Evolutionary conservation across 2,113 vertebrate genomes (phyloP), one percentile per base, ranked within the genome.

Genomic region (Peromyscus polionotus): DNA sequence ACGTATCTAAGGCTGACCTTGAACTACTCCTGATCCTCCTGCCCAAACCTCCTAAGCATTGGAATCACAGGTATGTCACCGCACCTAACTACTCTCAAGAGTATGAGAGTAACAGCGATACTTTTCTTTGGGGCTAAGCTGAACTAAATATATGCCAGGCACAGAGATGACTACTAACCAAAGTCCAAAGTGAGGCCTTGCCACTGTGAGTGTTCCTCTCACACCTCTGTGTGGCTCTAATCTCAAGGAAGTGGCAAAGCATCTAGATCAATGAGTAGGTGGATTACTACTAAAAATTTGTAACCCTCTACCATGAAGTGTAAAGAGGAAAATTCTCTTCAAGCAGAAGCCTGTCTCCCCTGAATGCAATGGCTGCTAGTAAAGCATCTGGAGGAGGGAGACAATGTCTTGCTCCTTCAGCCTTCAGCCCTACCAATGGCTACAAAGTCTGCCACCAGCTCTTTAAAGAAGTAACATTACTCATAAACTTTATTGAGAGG

Each of bases 131-230:
- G 12, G 39, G 24, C 57, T 85, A 31, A 48, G 80, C 36, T 8
- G 2, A 19, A 75, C 20, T 5, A 13, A 39, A 12, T 0, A 9
- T 9, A 19, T 33, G 59, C 22, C 16, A 8, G 39, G 8, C 65
- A 61, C 19, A n/a, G 14, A 16, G 28, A n/a, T 7, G 5, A 48
- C 20, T 31, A 72, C 20, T 39, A 83, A 17, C n/a, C 36, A 39
- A 13, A 83, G 90, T 5, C 31, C 8, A 45, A 51, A 75, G 12
- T 13, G 33, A 3, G 31, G 48, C 45, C 63, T 36, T 24, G 13
- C 39, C 5, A 24, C 54, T 7, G 7, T 22, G 11, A 33, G 86
- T 67, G 20, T 12, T 14, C 33, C 14, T 45, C 51, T 31, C 5
- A 13, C 12, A 45, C 4, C 24, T 33, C 33, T 10, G 9, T 31